Percentiles rank a stretch among this genome's conserved stretches.
Evolutionary conservation across 2,797 vertebrate species (phyloP).

Genomic region (Dallia pectoralis): DNA sequence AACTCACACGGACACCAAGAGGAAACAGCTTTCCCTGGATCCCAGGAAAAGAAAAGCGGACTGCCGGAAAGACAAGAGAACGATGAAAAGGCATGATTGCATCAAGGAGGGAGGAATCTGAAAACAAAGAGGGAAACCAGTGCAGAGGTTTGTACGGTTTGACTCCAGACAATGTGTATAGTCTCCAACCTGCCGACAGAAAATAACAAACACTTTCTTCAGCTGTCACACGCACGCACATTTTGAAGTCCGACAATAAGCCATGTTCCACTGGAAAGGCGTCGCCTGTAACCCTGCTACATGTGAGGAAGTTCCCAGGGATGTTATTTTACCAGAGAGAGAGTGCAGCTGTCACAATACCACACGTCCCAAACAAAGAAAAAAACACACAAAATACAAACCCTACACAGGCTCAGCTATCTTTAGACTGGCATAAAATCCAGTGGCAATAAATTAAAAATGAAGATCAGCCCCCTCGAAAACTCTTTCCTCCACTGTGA

Average conservation of each 20-base stretch:
- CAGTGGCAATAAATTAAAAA: background rate
- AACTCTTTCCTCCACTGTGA: background rate
- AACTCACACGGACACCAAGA: constrained; percentile 48
- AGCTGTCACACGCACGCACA: background rate
- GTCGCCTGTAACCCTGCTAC: background rate
- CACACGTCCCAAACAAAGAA: background rate
- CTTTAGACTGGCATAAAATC: background rate
- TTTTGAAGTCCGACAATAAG: background rate
- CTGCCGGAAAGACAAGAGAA: constrained; percentile 36
- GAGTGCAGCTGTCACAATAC: constrained; percentile 2
- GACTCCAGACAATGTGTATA: too few species aligned
- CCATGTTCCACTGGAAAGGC: background rate
- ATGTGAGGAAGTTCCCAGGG: constrained; percentile 1
- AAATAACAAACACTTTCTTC: too few species aligned
- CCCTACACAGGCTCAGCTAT: background rate
- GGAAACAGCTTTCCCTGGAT: constrained; percentile 60
- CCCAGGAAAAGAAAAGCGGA: constrained; percentile 57
- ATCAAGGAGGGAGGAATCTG: constrained; percentile 19
- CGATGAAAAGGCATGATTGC: background rate
- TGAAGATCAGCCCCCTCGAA: background rate
- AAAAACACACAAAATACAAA: constrained; percentile 1
- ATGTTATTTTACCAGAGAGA: constrained; percentile 2
- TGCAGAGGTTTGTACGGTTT: too few species aligned
- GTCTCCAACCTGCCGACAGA: too few species aligned
- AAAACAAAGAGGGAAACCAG: constrained; percentile 35